Evolutionary conservation across 2,113 vertebrate genomes (phyloP), one percentile per base, ranked within the genome.

Genomic region (Loxodonta africana): DNA sequence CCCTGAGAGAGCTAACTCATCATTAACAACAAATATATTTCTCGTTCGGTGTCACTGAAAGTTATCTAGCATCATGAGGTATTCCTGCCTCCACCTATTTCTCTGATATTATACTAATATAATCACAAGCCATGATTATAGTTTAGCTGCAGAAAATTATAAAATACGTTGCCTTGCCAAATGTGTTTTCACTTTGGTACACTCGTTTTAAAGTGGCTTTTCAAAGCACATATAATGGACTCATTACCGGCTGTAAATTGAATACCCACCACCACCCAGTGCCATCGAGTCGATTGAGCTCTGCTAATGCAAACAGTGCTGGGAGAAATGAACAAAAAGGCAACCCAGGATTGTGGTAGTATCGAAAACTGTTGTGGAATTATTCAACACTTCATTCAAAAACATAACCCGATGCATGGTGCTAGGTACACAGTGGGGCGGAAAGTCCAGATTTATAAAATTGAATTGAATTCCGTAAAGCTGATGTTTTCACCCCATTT

Each of bases 121-220:
- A 74, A 92, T 80, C 81, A 74, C 33, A 83, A 83, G 57, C 23
- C 63, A 89, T 33, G 53, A 63, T 87, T 76, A 74, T 3, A 41
- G 82, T 60, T 95, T 94, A 87, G 53, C 46, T 88, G 60, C 84
- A 92, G 94, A 94, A 97, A 95, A 84, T 74, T n/a, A 86, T 71
- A 63, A 91, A 97, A 83, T n/a, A 20, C 11, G 8, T 51, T 37
- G 74, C 28, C 90, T 83, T 81, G 89, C 86, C 90, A 97, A 94
- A 60, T 88, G 87, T 57, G 86, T 93, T 93, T 96, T 88, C 60
- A 6, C 76, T 88, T 85, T 44, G 82, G 71, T 11, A 20, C 48
- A n/a, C 23, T 71, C 25, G 21, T 69, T 77, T 89, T 48, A 51
- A 93, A 97, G 90, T 95, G 77, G 76, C 77, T 96, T 96, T 87